Base-by-base conservation (phyloP, 2,113 vertebrate genomes). In the Myotis davidii region DNA sequence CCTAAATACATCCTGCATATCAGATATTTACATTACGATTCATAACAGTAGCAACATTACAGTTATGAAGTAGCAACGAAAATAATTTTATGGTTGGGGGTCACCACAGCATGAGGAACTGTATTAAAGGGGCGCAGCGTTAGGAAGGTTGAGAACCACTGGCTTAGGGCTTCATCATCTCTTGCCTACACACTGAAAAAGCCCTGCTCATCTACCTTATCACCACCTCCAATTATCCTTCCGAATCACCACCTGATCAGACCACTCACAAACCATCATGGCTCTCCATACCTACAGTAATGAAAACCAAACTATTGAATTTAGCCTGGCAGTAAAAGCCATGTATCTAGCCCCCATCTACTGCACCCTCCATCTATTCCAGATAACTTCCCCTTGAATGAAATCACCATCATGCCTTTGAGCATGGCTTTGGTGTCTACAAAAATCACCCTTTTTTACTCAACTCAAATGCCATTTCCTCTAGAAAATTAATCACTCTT, bases 361-460 rank as follows among this genome's bases (percentile, higher is more conserved):
- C 59, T 37, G 0, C 20, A 48, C 5, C 32, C 39, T 34, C 9
- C 29, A 27, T 84, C 34, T n/a, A 32, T 73, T 78, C 59, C 29
- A 92, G 59, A 69, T 21, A 77, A 91, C n/a, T 39, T 73, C 29
- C 56, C 70, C 14, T 94, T 61, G 45, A 39, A 52, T n/a, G 37
- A 69, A 93, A 88, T 21, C 54, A 82, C 8, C 29, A 25, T 20
- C 76, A 50, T 45, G 25, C 61, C 61, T 78, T 59, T 83, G 32
- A 91, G 32, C 29, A 37, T 52, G n/a, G 2, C 61, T 83, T 90
- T 17, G 48, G 29, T 95, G 18, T 45, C 83, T 76, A 77, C 11
- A 72, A 81, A 94, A 94, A 82, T 70, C 18, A 79, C 37, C 32
- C 5, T 48, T 90, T 90, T 90, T 50, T 45, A 89, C 34, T 94